Evolutionary conservation across 2,113 vertebrate species (phyloP).

Genomic region (Pygoscelis adeliae): DNA sequence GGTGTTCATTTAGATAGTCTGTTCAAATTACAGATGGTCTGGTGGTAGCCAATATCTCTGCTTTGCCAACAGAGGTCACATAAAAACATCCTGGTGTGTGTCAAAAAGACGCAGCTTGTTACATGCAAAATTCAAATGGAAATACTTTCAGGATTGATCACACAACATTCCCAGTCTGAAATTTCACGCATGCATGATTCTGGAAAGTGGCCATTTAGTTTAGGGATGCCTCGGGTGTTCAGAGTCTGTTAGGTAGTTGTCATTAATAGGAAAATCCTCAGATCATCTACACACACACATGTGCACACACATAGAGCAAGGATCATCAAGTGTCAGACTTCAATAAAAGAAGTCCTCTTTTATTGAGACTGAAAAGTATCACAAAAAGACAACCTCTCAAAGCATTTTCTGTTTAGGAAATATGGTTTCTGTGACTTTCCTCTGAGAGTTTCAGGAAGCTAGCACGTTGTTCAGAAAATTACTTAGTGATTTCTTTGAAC

Average conservation of each 20-base stretch:
- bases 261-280: not conserved
- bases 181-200: not conserved
- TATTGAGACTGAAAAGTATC: not conserved
- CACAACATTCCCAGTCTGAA: not conserved
- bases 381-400: not conserved
- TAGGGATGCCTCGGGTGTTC: not conserved
- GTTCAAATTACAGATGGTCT: not conserved
- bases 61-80: not conserved
- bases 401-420: not conserved
- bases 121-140: not conserved
- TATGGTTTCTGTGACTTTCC: not conserved
- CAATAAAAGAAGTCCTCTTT: not conserved
- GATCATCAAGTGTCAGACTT: not conserved
- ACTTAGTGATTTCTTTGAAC: not conserved
- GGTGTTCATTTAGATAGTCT: slow-evolving; percentile 5
- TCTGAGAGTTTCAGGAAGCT: not conserved
- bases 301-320: not conserved
- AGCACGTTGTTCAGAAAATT: not conserved
- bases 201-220: not conserved
- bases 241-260: not conserved
- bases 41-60: not conserved
- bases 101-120: not conserved
- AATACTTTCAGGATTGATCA: not conserved
- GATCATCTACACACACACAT: not conserved
- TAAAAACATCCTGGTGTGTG: not conserved